These are phyloP conservation scores for Sclerodermus sp. DNA, from an alignment of 2,888 invertebrate genomes.

Conservation along the genomic window DNA sequence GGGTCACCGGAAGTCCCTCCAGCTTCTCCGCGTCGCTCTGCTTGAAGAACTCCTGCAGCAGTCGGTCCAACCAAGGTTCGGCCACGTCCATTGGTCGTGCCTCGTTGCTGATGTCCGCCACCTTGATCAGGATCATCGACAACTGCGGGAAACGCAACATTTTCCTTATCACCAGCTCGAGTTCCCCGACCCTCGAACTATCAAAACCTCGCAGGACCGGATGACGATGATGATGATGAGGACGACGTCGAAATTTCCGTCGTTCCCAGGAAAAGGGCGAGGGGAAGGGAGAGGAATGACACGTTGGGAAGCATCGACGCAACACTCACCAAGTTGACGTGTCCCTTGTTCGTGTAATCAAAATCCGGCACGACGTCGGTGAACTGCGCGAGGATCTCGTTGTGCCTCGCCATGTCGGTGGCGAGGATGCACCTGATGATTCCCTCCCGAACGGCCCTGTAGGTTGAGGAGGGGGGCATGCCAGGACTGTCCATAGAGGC, in stretches of 20 bases:
- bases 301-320: background rate
- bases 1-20: constrained; percentile 80
- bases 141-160: constrained; percentile 64
- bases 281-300: too few relatives aligned
- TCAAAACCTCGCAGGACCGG: too few relatives aligned
- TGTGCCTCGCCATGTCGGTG: constrained; percentile 79
- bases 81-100: constrained; percentile 81
- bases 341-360: constrained; percentile 69
- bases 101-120: constrained; percentile 83
- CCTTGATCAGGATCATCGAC: constrained; percentile 80
- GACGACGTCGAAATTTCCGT: too few relatives aligned
- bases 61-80: constrained; percentile 78
- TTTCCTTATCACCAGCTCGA: too few relatives aligned
- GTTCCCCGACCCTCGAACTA: too few relatives aligned
- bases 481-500: constrained; percentile 65
- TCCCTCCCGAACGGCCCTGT: constrained; percentile 72
- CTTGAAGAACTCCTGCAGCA: constrained; percentile 74
- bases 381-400: constrained; percentile 75
- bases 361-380: constrained; percentile 68
- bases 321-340: constrained; percentile 70
- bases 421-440: constrained; percentile 78
- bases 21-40: constrained; percentile 81
- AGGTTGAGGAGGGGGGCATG: constrained; percentile 46
- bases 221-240: too few relatives aligned
- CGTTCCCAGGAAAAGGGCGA: too few relatives aligned